These are phyloP conservation scores for Acipenser transmontanus DNA, from an alignment of 2,797 vertebrate species.

Conservation along the genomic window DNA sequence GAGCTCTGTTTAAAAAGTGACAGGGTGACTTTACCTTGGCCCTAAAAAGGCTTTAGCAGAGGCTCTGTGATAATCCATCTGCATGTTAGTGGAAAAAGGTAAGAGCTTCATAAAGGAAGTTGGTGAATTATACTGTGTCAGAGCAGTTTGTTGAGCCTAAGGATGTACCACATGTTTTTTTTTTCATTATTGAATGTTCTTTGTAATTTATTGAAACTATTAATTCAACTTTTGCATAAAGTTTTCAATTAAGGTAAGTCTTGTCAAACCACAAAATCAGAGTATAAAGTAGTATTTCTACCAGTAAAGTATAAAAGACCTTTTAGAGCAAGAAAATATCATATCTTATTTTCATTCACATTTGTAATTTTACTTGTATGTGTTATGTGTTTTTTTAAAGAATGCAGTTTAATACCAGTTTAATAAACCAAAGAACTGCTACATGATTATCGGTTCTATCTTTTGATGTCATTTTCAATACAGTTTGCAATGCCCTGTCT, in stretches of 20 bases:
- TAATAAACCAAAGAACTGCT: too few relatives aligned
- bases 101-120: too few relatives aligned
- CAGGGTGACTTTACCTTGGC: neutral
- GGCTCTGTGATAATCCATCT: neutral
- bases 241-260: neutral
- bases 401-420: too few relatives aligned
- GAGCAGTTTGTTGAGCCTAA: neutral
- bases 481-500: neutral
- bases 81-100: neutral
- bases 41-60: neutral
- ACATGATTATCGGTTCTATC: neutral
- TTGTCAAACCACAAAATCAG: slow-evolving; percentile 1
- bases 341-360: too few relatives aligned
- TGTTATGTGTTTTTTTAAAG: too few relatives aligned
- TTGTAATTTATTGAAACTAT: neutral
- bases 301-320: neutral
- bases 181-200: neutral
- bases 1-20: neutral
- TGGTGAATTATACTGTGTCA: too few relatives aligned
- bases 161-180: neutral
- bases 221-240: neutral
- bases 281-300: slow-evolving; percentile 18
- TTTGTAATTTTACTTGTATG: too few relatives aligned
- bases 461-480: neutral
- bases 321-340: too few relatives aligned